Evolutionary conservation across 2,113 vertebrate species (phyloP).

Genomic region (Zingel zingel): DNA sequence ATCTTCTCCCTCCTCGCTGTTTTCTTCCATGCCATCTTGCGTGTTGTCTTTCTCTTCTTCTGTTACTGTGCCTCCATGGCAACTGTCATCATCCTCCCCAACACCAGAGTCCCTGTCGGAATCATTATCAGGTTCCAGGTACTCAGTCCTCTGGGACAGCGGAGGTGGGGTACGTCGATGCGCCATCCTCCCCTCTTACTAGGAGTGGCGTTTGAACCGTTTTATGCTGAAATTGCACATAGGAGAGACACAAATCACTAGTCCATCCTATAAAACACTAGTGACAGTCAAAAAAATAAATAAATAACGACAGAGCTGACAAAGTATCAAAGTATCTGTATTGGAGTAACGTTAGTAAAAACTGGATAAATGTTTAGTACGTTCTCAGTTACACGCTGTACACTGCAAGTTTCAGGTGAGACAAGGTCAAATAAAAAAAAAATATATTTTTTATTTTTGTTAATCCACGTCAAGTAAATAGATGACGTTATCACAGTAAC

Average conservation of each 20-base stretch:
- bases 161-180: constrained; percentile 60
- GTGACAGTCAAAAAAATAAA: neutral
- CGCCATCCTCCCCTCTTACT: constrained; percentile 79
- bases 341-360: neutral
- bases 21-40: constrained; percentile 42
- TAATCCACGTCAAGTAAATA: neutral
- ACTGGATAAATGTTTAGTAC: neutral
- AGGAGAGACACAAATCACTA: neutral
- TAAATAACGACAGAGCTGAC: neutral
- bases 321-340: neutral
- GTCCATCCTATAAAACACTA: neutral
- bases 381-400: neutral
- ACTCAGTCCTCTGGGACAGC: constrained; percentile 83
- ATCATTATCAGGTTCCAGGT: constrained; percentile 83
- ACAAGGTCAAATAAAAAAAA: neutral
- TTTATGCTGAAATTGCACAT: constrained; percentile 66
- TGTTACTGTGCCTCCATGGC: constrained; percentile 62
- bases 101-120: constrained; percentile 92
- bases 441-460: neutral
- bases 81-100: constrained; percentile 83
- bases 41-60: constrained; percentile 41
- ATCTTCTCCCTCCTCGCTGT: constrained; percentile 62
- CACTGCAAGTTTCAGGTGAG: neutral
- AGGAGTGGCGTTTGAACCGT: constrained; percentile 71
- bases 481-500: neutral